Conservation (phyloP, 2,113 vertebrate species). For the Monopterus albus region DNA sequence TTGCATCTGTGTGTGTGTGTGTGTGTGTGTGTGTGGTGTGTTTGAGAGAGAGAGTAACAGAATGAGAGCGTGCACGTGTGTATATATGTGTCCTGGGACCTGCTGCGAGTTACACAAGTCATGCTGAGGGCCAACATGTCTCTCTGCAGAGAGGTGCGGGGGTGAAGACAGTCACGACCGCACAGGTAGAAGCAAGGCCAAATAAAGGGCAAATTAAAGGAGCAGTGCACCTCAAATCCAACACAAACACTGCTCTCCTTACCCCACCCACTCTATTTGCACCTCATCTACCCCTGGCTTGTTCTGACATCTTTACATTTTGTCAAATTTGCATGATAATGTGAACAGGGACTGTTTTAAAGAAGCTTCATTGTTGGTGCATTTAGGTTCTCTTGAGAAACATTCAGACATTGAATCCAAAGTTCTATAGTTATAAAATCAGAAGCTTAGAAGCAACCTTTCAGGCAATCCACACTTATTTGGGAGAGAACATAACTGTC, state of each 20-base stretch:
- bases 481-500: no score
- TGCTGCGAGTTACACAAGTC: slow-evolving; percentile 68
- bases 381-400: no score
- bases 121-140: slow-evolving; percentile 72
- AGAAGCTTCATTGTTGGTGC: background rate
- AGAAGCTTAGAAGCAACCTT: no score
- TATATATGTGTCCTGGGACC: slow-evolving; percentile 37
- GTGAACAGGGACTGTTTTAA: background rate
- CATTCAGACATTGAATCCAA: no score
- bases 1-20: slow-evolving; percentile 2
- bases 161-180: slow-evolving; percentile 35
- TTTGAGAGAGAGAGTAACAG: no score
- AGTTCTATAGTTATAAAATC: no score
- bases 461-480: no score
- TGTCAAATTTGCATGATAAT: no score
- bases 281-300: background rate
- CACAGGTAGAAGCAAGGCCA: slow-evolving; percentile 53
- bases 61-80: no score
- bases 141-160: slow-evolving; percentile 33
- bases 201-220: slow-evolving; percentile 49
- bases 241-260: no score
- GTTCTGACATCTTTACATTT: no score
- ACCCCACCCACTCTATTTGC: background rate
- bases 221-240: slow-evolving; percentile 18
- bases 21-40: slow-evolving; percentile 25